These are phyloP conservation scores for Premnoplex brunnescens DNA, from an alignment of 2,797 vertebrate species.

Conservation along the genomic window DNA sequence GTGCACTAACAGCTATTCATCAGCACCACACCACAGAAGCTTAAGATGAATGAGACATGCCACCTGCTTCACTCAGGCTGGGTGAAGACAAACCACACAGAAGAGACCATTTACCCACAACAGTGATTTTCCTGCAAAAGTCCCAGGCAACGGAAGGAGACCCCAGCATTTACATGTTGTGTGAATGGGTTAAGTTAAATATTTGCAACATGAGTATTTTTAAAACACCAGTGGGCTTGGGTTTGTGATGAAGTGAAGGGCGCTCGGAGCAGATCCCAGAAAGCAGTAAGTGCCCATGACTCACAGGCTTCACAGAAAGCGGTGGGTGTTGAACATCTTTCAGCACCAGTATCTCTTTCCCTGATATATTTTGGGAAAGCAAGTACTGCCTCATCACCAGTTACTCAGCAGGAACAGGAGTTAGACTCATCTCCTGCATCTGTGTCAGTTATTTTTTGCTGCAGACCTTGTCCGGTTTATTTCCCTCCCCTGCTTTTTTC, in stretches of 20 bases:
- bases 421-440: slow-evolving; percentile 3
- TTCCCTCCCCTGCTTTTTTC: background rate
- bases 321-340: background rate
- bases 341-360: background rate
- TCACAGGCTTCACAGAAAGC: background rate
- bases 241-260: background rate
- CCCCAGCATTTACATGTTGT: background rate
- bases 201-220: background rate
- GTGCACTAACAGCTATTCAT: accelerated
- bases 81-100: background rate
- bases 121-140: background rate
- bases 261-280: background rate
- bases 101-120: background rate
- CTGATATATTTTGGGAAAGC: slow-evolving; percentile 33
- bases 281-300: slow-evolving; percentile 5
- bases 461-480: background rate
- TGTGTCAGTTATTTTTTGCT: slow-evolving; percentile 44
- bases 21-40: background rate
- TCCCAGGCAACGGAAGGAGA: background rate
- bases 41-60: background rate
- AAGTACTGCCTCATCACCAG: slow-evolving; percentile 46
- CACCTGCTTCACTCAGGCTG: background rate
- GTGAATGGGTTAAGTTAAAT: background rate
- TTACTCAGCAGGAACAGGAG: slow-evolving; percentile 60
- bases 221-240: background rate